These are phyloP conservation scores for Vombatus ursinus DNA, from an alignment of 2,113 vertebrate species.

Conservation along the genomic window DNA sequence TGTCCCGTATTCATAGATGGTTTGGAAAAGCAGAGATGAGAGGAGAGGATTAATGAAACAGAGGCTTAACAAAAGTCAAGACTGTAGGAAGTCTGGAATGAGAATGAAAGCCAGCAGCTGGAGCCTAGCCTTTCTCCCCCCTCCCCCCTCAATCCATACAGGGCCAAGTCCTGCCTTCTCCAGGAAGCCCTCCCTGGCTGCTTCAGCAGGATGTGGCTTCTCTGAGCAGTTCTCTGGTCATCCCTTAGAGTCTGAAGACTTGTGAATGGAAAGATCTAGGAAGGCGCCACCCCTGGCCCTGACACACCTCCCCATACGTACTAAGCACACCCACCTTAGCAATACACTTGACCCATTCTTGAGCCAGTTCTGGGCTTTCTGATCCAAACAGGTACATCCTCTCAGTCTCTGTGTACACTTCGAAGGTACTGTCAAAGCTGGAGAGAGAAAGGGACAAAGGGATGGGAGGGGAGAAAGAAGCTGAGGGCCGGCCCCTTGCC, in stretches of 20 bases:
- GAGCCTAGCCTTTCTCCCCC: background rate
- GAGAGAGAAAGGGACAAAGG: background rate
- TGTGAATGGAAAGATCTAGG: background rate
- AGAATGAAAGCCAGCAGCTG: background rate
- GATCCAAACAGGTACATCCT: constrained; percentile 95
- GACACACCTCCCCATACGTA: background rate
- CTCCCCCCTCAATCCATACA: background rate
- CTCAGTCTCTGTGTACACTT: constrained; percentile 92
- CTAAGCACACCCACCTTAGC: constrained; percentile 90
- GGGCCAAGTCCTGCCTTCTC: background rate
- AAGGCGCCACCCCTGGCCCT: background rate
- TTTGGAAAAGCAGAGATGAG: background rate
- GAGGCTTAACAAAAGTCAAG: background rate
- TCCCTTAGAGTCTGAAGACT: background rate
- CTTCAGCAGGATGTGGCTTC: background rate
- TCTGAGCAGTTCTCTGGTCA: background rate
- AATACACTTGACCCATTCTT: constrained; percentile 94
- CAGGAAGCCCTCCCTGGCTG: background rate
- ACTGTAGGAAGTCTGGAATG: background rate
- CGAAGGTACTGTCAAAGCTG: constrained; percentile 91
- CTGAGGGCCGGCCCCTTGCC: background rate
- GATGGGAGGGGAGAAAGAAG: background rate
- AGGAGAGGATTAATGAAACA: background rate
- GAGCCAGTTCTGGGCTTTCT: constrained; percentile 85
- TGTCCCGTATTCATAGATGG: background rate